Conservation (phyloP, 2,888 invertebrate genomes). For the Rambutsinella grinnellia region DNA sequence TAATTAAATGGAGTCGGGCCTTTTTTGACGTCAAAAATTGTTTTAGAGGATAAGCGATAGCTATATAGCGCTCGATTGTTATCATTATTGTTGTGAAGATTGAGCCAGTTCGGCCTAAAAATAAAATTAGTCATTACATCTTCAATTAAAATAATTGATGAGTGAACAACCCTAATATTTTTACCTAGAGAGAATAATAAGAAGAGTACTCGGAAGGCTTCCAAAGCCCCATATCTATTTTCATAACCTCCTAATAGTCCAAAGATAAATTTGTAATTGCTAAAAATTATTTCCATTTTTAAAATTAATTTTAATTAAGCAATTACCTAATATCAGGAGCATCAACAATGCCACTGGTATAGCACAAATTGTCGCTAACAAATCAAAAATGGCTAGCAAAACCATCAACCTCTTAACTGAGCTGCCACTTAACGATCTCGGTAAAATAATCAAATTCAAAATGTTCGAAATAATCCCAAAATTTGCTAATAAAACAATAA, state of each 20-base stretch:
- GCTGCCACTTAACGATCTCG: slow-evolving; percentile 43
- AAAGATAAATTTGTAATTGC: neutral
- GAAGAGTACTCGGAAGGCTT: slow-evolving; percentile 21
- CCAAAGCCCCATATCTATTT: slow-evolving; percentile 28
- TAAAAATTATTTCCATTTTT: neutral
- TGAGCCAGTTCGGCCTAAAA: slow-evolving; percentile 43
- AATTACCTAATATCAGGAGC: slow-evolving; percentile 36
- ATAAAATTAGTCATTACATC: neutral
- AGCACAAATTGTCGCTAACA: slow-evolving; percentile 39
- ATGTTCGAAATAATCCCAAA: slow-evolving; percentile 47
- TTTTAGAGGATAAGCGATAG: slow-evolving; percentile 35
- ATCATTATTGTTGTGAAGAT: slow-evolving; percentile 46
- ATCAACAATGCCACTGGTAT: slow-evolving; percentile 34
- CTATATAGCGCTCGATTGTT: slow-evolving; percentile 47
- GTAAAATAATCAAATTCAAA: slow-evolving; percentile 38
- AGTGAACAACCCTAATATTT: neutral
- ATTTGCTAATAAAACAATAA: slow-evolving; percentile 33
- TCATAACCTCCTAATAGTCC: slow-evolving; percentile 31
- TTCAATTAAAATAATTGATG: neutral
- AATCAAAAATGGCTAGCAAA: slow-evolving; percentile 41
- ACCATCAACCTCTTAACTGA: slow-evolving; percentile 45
- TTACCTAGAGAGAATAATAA: slow-evolving; percentile 44
- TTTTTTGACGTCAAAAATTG: slow-evolving; percentile 36
- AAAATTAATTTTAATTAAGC: neutral
- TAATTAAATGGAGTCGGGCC: slow-evolving; percentile 17